Conservation (phyloP, 2,888 invertebrate species). For the Chrysopilus asiliformis region DNA sequence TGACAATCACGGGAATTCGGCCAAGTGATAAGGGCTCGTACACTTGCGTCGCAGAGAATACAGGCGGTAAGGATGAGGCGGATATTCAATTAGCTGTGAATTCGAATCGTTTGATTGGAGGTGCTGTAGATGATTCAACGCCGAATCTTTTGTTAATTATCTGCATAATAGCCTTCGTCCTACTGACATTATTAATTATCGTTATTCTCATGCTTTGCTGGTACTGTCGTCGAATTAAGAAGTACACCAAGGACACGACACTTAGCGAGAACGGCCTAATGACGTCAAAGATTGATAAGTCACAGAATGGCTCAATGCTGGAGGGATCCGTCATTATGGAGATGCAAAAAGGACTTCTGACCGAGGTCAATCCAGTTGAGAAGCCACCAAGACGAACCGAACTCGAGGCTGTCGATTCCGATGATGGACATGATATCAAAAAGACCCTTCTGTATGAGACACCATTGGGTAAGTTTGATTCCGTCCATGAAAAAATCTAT, state of each 20-base stretch:
- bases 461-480: constrained; percentile 52
- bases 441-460: constrained; percentile 71
- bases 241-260: constrained; percentile 40
- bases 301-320: constrained; percentile 54
- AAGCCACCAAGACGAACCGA: constrained; percentile 71
- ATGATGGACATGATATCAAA: constrained; percentile 71
- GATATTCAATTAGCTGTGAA: constrained; percentile 52
- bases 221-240: constrained; percentile 40
- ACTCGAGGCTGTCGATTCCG: constrained; percentile 56
- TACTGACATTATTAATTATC: constrained; percentile 43
- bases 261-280: constrained; percentile 34
- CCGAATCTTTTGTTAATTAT: constrained; percentile 34
- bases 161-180: constrained; percentile 41
- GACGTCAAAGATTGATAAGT: constrained; percentile 37
- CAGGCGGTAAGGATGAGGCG: constrained; percentile 64
- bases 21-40: constrained; percentile 58
- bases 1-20: constrained; percentile 51
- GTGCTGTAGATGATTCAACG: constrained; percentile 34
- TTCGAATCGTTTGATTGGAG: constrained; percentile 26
- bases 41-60: constrained; percentile 67
- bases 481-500: neutral
- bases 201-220: constrained; percentile 39
- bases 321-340: constrained; percentile 67
- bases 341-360: constrained; percentile 72
- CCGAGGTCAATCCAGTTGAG: constrained; percentile 71